These are phyloP conservation scores for Ptychoptera contaminata DNA, from an alignment of 2,888 invertebrate genomes.

Conservation along the genomic window DNA sequence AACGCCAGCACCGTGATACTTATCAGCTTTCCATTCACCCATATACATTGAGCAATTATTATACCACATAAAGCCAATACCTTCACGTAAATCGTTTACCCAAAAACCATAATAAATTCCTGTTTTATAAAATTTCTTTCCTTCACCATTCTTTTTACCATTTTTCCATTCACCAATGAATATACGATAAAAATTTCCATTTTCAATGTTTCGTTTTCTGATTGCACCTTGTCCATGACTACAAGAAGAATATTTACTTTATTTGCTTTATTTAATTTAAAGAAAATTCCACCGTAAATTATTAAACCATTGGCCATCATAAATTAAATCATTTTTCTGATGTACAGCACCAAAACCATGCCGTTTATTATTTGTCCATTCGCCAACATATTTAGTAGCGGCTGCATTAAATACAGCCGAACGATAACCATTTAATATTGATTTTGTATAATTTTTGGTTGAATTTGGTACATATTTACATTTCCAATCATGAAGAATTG, in stretches of 20 bases:
- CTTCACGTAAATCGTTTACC: conserved; percentile 21
- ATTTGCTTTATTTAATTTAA: neutral
- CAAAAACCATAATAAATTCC: conserved; percentile 25
- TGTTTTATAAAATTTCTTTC: conserved; percentile 24
- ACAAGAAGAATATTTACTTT: no score
- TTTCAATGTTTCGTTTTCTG: conserved; percentile 15
- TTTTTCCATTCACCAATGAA: conserved; percentile 24
- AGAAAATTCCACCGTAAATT: conserved; percentile 14
- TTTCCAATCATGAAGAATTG: conserved; percentile 3
- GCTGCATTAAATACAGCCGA: conserved; percentile 17
- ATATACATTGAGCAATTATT: conserved; percentile 21
- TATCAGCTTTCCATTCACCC: conserved; percentile 24
- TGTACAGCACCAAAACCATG: conserved; percentile 18
- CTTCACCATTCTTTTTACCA: conserved; percentile 24
- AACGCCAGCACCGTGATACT: conserved; percentile 23
- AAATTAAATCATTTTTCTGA: conserved; percentile 16
- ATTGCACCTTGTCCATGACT: conserved; percentile 22
- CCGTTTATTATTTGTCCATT: conserved; percentile 18
- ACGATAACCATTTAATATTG: conserved; percentile 17
- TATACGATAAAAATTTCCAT: conserved; percentile 17
- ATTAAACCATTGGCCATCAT: conserved; percentile 23
- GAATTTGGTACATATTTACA: neutral
- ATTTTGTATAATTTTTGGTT: neutral
- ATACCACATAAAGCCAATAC: conserved; percentile 26
- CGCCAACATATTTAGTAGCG: conserved; percentile 21